Evolutionary conservation across 2,797 vertebrate genomes (phyloP).

Genomic region (Premnoplex brunnescens): DNA sequence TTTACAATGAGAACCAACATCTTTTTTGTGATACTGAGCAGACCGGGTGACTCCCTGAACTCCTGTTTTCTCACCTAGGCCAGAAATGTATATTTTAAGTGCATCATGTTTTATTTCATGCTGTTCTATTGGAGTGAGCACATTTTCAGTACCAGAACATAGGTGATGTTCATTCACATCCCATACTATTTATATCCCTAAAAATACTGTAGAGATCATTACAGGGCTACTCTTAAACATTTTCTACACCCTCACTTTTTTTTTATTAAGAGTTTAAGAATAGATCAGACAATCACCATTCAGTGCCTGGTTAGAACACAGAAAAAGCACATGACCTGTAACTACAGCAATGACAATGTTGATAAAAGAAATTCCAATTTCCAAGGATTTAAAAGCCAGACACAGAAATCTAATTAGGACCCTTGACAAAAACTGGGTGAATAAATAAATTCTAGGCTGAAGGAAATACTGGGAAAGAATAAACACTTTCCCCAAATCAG

Average conservation of each 20-base stretch:
- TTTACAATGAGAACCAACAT: background rate
- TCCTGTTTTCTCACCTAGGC: background rate
- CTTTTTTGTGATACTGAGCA: background rate
- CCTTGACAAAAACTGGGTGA: conserved; percentile 12
- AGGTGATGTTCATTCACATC: conserved; percentile 4
- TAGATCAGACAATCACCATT: background rate
- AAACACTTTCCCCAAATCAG: background rate
- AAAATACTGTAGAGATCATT: background rate
- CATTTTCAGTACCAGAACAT: conserved; percentile 3
- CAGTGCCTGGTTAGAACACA: background rate
- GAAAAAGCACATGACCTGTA: conserved; percentile 24
- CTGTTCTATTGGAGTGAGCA: background rate
- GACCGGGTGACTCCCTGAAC: background rate
- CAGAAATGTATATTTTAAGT: background rate
- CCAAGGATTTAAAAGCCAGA: conserved; percentile 40
- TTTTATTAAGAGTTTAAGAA: background rate
- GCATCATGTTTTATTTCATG: background rate
- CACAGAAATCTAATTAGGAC: conserved; percentile 13
- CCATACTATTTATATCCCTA: background rate
- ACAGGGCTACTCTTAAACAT: background rate
- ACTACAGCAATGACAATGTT: conserved; percentile 38
- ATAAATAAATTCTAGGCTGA: conserved; percentile 36
- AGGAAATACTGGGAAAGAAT: background rate
- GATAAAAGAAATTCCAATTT: conserved; percentile 42
- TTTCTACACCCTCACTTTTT: background rate